Evolutionary conservation across 2,888 invertebrate genomes (phyloP), one percentile per base, ranked within the genome.

Genomic region (Unio delphinus): DNA sequence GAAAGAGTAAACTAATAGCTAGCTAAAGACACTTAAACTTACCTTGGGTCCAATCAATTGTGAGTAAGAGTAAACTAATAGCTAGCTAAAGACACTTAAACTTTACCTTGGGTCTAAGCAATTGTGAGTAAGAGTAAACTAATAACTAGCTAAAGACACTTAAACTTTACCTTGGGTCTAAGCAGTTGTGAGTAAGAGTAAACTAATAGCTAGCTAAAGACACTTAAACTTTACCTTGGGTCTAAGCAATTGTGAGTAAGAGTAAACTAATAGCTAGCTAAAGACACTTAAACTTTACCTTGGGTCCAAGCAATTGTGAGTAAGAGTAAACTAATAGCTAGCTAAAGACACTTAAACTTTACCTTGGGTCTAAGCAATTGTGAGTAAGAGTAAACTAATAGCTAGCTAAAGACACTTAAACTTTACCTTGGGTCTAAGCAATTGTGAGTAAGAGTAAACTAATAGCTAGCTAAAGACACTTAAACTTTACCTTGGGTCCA

Each of bases 81-180:
- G 8, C 1, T 11, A 45, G 15, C 45, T 45, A 45, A 45, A 45
- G 15, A 15, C 15, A 45, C 1, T 45, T n/a, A n/a, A n/a, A n/a
- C n/a, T n/a, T n/a, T n/a, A n/a, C n/a, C n/a, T 80, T 92, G 92
- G 92, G 91, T 92, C 4, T 92, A 91, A 74, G 89, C 90, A 17
- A 87, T 89, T 71, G 90, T 90, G 86, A 87, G 89, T 90, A 20
- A 11, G 28, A 45, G 45, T 34, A 34, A 8, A 34, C 34, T 34
- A 34, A 34, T 34, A 7, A 8, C 1, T 11, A 45, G 15, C 45
- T 45, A 45, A 45, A 45, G 15, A 15, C 15, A 45, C 1, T 45
- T n/a, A n/a, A n/a, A n/a, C n/a, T n/a, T n/a, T n/a, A n/a, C n/a
- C n/a, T 80, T 92, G 92, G 92, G 91, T 92, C 4, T 92, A 91